Evolutionary conservation across 2,888 invertebrate genomes (phyloP).

Genomic region (Pyrocoelia pectoralis): DNA sequence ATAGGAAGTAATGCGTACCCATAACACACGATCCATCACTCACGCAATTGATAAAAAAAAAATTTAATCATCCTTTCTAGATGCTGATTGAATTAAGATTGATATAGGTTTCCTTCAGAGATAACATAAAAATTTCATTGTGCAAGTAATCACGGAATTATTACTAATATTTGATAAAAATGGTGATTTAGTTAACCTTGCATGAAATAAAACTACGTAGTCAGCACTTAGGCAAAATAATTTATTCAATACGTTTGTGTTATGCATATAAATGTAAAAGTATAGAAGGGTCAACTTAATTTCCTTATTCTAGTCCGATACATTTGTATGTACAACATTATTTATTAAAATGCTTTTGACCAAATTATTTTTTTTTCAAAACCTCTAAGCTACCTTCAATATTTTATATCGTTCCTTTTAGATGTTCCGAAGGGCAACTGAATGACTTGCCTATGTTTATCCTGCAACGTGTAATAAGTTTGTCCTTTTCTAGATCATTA

Average conservation of each 20-base stretch:
- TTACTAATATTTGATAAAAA: conserved; percentile 13
- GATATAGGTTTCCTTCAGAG: neutral
- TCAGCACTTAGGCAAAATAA: conserved; percentile 5
- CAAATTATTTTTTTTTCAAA: neutral
- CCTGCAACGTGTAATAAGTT: too few relatives aligned
- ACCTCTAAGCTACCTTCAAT: neutral
- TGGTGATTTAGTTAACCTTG: conserved; percentile 7
- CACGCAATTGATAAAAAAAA: neutral
- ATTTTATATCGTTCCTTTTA: neutral
- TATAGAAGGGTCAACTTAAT: conserved; percentile 10
- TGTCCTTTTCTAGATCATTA: too few relatives aligned
- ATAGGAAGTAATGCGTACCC: neutral
- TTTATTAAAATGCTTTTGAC: neutral
- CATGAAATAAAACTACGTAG: neutral
- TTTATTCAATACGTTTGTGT: conserved; percentile 5
- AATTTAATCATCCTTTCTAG: neutral
- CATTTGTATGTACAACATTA: neutral
- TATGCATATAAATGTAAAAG: conserved; percentile 11
- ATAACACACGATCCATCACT: conserved; percentile 5
- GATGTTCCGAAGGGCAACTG: neutral
- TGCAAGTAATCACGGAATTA: neutral
- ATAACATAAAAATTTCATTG: neutral
- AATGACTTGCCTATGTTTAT: neutral
- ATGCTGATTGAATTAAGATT: conserved; percentile 1
- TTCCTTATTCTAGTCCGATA: neutral